Percentiles rank a stretch among this genome's conserved stretches.
Evolutionary conservation across 2,888 invertebrate genomes (phyloP).

Genomic region (Acrocyrtus sp.): DNA sequence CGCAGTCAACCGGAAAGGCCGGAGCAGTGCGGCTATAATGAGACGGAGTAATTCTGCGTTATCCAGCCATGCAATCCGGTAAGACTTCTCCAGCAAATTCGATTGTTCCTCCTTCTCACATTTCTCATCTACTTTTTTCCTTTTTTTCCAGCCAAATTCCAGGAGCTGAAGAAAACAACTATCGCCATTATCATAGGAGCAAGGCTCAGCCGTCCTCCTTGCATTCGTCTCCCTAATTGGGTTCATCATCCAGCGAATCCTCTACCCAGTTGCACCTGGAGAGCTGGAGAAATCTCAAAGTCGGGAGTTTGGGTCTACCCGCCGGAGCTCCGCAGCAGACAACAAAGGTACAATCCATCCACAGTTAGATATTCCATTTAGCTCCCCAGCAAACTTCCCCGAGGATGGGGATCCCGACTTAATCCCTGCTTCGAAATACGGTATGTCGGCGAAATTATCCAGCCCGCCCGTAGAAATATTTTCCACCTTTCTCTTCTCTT

Average conservation of each 20-base stretch:
- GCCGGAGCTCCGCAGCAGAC: slow-evolving; percentile 61
- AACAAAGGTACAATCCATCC: slow-evolving; percentile 50
- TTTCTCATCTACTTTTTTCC: not conserved
- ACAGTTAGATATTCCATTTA: slow-evolving; percentile 59
- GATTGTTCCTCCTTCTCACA: not conserved
- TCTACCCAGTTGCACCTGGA: slow-evolving; percentile 58
- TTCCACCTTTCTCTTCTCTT: not conserved
- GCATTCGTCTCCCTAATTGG: slow-evolving; percentile 60
- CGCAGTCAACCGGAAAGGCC: slow-evolving; percentile 84
- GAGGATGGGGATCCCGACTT: slow-evolving; percentile 63
- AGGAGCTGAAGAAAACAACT: slow-evolving; percentile 63
- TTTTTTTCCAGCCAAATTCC: slow-evolving; percentile 60
- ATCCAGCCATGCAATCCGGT: slow-evolving; percentile 70
- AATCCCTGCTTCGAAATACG: slow-evolving; percentile 62
- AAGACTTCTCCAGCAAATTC: slow-evolving; percentile 34
- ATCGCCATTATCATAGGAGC: slow-evolving; percentile 63
- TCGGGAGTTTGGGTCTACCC: slow-evolving; percentile 60
- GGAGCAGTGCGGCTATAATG: slow-evolving; percentile 77
- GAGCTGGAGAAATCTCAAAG: slow-evolving; percentile 62
- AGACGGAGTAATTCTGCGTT: slow-evolving; percentile 82
- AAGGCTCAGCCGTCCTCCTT: slow-evolving; percentile 58
- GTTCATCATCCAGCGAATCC: slow-evolving; percentile 61
- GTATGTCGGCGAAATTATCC: too few relatives aligned
- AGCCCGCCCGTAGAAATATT: too few relatives aligned
- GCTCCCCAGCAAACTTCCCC: slow-evolving; percentile 56